Evolutionary conservation across 2,113 vertebrate species (phyloP).

Genomic region (Mesoclemmys tuberculata): DNA sequence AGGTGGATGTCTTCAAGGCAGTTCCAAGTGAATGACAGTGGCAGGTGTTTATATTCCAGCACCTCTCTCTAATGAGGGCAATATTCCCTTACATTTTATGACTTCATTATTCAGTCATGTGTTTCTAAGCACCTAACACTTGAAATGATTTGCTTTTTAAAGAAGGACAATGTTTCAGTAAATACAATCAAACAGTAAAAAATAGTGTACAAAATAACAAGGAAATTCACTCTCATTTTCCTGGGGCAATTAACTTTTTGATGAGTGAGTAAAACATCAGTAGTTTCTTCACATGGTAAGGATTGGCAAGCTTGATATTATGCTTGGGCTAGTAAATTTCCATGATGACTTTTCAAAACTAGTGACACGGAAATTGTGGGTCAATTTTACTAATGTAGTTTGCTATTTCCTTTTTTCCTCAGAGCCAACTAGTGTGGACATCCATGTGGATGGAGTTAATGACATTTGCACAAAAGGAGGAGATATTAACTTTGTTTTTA

Average conservation of each 20-base stretch:
- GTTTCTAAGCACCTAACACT: background rate
- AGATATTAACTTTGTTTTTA: conserved; percentile 98
- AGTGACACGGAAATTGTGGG: no score
- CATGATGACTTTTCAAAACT: background rate
- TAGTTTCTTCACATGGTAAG: background rate
- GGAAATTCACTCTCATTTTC: background rate
- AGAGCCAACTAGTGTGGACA: conserved; percentile 95
- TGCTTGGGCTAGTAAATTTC: background rate
- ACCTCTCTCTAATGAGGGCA: background rate
- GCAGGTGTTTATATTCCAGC: background rate
- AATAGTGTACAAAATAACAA: background rate
- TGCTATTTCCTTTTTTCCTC: background rate
- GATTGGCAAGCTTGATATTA: background rate
- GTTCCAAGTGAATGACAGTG: background rate
- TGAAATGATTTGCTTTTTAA: no score
- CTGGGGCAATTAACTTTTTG: background rate
- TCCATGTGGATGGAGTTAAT: conserved; percentile 93
- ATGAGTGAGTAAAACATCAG: background rate
- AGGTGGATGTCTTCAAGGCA: background rate
- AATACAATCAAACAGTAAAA: background rate
- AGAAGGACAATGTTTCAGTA: background rate
- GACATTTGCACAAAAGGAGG: conserved; percentile 97
- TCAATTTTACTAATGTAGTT: background rate
- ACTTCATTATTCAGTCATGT: background rate
- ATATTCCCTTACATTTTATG: background rate